Evolutionary conservation across 1,140 invertebrate species (phyloP), one percentile per base, ranked within the genome.

Genomic region (Drosophila watanabei): DNA sequence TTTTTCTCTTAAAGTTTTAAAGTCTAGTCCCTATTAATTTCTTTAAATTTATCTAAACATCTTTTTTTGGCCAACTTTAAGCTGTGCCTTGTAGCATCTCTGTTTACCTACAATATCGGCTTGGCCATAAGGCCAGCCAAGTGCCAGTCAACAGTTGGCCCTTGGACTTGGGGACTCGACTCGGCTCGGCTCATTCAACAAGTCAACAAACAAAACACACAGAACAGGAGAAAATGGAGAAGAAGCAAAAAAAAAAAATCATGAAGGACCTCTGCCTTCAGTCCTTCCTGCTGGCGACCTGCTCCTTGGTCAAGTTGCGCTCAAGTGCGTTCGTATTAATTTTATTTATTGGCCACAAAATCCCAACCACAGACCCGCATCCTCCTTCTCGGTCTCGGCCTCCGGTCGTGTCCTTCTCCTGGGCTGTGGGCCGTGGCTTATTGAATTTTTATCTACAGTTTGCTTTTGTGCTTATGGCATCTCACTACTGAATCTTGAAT

Each of bases 271-370:
- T 39, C 43, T 4, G 46, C 32, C 51, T 35, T 35, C 48, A 28
- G 69, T 52, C 62, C 41, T 35, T 39, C 14, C 62, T 24, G 61
- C 18, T 33, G 32, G 52, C 20, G 45, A 51, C n/a, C 63, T 71
- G 48, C 28, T 46, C 28, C 51, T 58, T 75, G 85, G 85, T 82
- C 86, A 84, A 89, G 73, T 79, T 73, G 54, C 75, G 78, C 80
- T 89, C 85, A 68, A 89, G 81, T 85, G 81, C 65, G 79, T 85
- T 89, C 65, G 86, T 82, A 89, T 89, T 89, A 89, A 89, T 89
- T 90, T 89, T 89, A 89, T 89, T 89, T 89, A 89, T 89, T 89
- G 85, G 86, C 81, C 82, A 60, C 81, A 80, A 73, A 84, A 75
- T 75, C 68, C 71, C 59, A 52, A 48, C 57, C 70, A 51, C 73